Evolutionary conservation across 2,113 vertebrate species (phyloP).

Genomic region (Platanista minor): DNA sequence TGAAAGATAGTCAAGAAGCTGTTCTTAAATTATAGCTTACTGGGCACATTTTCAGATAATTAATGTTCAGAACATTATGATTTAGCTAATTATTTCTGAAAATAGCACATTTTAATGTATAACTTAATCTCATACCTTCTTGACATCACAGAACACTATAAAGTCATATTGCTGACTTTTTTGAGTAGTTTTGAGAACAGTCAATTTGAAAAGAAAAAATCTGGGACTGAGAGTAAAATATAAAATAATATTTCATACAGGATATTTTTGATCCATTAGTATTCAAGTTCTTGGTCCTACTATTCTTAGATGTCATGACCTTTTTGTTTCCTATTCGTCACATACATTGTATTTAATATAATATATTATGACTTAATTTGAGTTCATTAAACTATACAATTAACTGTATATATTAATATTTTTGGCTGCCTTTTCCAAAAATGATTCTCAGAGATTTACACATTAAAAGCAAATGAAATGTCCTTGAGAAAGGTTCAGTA

Average conservation of each 20-base stretch:
- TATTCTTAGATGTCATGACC: constrained; percentile 68
- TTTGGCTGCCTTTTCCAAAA: constrained; percentile 56
- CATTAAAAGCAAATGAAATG: constrained; percentile 67
- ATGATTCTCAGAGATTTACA: constrained; percentile 66
- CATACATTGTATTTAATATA: constrained; percentile 59
- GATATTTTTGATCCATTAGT: constrained; percentile 64
- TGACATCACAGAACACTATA: constrained; percentile 39
- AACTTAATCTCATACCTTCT: constrained; percentile 6
- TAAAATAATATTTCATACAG: constrained; percentile 49
- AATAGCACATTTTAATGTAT: constrained; percentile 42
- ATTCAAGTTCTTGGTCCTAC: constrained; percentile 64
- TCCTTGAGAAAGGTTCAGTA: constrained; percentile 80
- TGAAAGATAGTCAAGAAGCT: constrained; percentile 28
- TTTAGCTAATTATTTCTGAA: constrained; percentile 54
- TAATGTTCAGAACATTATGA: constrained; percentile 50
- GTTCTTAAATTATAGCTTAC: constrained; percentile 49
- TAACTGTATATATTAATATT: constrained; percentile 51
- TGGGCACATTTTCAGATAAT: constrained; percentile 52
- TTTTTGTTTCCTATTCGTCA: constrained; percentile 76
- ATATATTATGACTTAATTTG: constrained; percentile 72
- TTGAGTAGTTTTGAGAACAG: constrained; percentile 36
- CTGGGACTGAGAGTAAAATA: constrained; percentile 27
- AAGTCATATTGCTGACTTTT: constrained; percentile 31
- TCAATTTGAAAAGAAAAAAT: constrained; percentile 53
- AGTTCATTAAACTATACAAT: constrained; percentile 70